These are phyloP conservation scores for Ellobius talpinus DNA, from an alignment of 2,113 vertebrate genomes.

Conservation along the genomic window DNA sequence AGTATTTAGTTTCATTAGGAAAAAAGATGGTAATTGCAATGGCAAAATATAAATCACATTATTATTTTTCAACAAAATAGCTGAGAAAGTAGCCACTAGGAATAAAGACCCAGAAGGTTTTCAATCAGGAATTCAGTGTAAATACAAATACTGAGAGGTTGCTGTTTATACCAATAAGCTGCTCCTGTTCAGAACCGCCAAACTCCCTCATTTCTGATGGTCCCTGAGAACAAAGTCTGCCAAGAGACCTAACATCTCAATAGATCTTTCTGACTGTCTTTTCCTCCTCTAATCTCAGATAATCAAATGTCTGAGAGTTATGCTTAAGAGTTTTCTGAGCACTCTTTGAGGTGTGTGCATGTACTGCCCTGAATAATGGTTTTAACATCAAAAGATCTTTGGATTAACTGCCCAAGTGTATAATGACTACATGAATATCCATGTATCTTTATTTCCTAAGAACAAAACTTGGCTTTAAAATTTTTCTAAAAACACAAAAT, in stretches of 20 bases:
- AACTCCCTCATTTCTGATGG: background rate
- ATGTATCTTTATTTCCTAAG: background rate
- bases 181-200: background rate
- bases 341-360: background rate
- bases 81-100: background rate
- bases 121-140: background rate
- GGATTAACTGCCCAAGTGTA: background rate
- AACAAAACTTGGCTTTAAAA: background rate
- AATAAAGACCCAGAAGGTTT: background rate
- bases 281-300: background rate
- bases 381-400: background rate
- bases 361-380: background rate
- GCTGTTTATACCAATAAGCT: background rate
- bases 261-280: background rate
- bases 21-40: conserved; percentile 1
- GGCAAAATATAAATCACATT: background rate
- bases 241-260: background rate
- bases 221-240: background rate
- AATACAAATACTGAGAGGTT: background rate
- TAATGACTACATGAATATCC: background rate
- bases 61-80: conserved; percentile 44
- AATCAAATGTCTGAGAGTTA: background rate
- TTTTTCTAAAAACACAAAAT: background rate
- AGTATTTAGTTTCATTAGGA: conserved; percentile 44
- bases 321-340: background rate